Evolutionary conservation across 2,797 vertebrate genomes (phyloP).

Genomic region (Ambastaia sidthimunki): DNA sequence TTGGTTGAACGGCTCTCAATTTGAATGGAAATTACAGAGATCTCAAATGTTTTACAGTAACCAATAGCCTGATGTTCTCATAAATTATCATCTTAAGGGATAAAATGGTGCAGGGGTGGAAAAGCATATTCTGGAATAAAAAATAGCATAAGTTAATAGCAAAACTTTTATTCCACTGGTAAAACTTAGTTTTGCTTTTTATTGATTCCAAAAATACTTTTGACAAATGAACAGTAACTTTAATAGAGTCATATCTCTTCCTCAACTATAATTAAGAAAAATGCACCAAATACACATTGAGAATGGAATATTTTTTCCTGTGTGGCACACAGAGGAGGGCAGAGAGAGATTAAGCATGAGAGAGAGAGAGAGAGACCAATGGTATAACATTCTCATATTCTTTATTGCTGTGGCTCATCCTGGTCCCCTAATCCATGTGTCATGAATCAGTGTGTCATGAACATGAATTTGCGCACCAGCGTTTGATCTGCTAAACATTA

Average conservation of each 20-base stretch:
- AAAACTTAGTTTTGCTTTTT: not conserved
- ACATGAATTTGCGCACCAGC: not conserved
- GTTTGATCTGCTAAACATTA: not conserved
- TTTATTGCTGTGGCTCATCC: not conserved
- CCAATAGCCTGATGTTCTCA: not conserved
- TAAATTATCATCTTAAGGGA: not conserved
- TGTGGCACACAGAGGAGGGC: not conserved
- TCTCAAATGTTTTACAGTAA: not conserved
- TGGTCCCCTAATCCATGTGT: not conserved
- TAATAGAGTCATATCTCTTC: not conserved
- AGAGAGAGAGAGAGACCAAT: not conserved
- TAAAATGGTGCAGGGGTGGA: not conserved
- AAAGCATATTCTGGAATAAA: not conserved
- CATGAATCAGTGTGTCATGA: not conserved
- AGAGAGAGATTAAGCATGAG: not conserved
- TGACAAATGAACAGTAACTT: not conserved
- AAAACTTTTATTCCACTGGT: not conserved
- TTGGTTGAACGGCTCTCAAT: not conserved
- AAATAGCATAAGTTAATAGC: not conserved
- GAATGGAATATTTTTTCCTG: not conserved
- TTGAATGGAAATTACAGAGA: conserved; percentile 2
- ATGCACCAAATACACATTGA: not conserved
- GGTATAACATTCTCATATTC: not conserved
- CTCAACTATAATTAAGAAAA: not conserved
- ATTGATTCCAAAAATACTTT: not conserved